Percentiles rank a stretch among this genome's conserved stretches.
Conservation (phyloP, 2,113 vertebrate species). For the Eira barbara region DNA sequence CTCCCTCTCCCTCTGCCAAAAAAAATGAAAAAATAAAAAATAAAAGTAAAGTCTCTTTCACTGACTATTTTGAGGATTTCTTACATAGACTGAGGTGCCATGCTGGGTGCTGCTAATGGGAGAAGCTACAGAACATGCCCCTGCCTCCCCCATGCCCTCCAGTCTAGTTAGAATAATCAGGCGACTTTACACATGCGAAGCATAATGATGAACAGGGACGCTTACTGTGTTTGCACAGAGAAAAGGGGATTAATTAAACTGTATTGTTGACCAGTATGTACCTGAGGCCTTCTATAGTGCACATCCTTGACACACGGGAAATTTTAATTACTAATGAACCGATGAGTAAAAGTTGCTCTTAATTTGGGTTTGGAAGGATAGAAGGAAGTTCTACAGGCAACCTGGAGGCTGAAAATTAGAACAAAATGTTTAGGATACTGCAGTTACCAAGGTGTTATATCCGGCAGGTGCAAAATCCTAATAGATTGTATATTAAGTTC, state of each 20-base stretch:
- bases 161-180: background rate
- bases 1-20: background rate
- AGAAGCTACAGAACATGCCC: background rate
- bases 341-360: background rate
- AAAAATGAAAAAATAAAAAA: background rate
- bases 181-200: background rate
- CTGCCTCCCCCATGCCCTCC: too few relatives aligned
- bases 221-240: background rate
- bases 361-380: background rate
- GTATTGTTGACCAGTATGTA: background rate
- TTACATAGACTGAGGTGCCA: background rate
- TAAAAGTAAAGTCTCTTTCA: background rate
- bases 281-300: background rate
- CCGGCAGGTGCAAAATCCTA: background rate
- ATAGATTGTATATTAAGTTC: background rate
- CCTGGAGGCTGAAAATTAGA: background rate
- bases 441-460: background rate
- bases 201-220: background rate
- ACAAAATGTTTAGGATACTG: background rate
- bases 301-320: background rate
- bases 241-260: background rate
- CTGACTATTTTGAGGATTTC: background rate
- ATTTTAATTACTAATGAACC: background rate
- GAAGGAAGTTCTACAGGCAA: background rate
- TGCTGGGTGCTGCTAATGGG: background rate